A percentile compares a stretch with the other conserved stretches of the same genome.
These are phyloP conservation scores for Wiebesia pumilae DNA, from an alignment of 1,140 invertebrate species.

Conservation along the genomic window DNA sequence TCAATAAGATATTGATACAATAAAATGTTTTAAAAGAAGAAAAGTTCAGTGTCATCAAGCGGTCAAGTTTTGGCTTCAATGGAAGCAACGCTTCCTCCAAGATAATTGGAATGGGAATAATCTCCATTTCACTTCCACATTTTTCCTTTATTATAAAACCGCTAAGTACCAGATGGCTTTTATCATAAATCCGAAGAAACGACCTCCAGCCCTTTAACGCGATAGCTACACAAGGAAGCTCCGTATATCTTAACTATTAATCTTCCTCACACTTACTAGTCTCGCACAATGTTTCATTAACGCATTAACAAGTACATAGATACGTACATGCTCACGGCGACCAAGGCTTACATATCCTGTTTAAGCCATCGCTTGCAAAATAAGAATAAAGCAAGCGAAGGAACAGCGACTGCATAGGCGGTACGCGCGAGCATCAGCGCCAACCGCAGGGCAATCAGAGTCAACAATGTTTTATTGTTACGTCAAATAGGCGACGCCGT, in stretches of 20 bases:
- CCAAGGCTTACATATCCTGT: not conserved
- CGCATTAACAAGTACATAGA: conserved; percentile 29
- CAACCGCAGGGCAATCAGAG: conserved; percentile 65
- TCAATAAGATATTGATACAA: no score
- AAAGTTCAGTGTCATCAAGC: no score
- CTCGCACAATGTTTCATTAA: conserved; percentile 47
- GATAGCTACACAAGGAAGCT: not conserved
- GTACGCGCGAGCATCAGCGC: not conserved
- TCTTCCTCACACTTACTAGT: conserved; percentile 43
- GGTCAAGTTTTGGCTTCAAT: no score
- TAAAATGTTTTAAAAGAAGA: no score
- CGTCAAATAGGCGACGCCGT: conserved; percentile 65
- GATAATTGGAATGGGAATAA: no score
- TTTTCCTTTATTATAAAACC: not conserved
- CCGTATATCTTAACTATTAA: conserved; percentile 43
- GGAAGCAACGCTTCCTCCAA: no score
- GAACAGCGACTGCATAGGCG: not conserved
- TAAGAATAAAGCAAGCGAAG: not conserved
- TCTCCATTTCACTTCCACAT: no score
- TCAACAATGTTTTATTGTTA: conserved; percentile 75
- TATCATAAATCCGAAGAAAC: not conserved
- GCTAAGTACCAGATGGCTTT: not conserved
- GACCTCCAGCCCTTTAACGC: not conserved
- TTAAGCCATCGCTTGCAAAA: not conserved
- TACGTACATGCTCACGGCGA: not conserved